Evolutionary conservation across 2,113 vertebrate species (phyloP).

Genomic region (Malurus melanocephalus): DNA sequence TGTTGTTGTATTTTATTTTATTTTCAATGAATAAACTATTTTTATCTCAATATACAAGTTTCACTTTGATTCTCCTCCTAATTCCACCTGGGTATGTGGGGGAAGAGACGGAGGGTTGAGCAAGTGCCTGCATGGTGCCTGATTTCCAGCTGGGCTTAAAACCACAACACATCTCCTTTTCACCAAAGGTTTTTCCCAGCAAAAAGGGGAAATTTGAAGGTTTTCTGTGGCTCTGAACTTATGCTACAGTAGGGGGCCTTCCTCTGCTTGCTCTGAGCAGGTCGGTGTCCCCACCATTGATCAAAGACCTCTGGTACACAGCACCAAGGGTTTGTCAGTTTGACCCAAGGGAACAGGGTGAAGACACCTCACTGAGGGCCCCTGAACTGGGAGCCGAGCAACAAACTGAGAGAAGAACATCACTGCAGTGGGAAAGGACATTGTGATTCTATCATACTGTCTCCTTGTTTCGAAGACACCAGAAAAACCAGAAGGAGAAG

Average conservation of each 20-base stretch:
- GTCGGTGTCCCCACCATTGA: background rate
- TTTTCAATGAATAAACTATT: background rate
- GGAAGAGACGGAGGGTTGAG: rapidly evolving
- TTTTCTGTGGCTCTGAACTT: background rate
- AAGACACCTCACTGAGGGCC: background rate
- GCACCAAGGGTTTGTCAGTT: background rate
- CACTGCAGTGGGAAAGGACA: background rate
- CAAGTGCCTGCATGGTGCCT: background rate
- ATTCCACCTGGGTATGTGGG: background rate
- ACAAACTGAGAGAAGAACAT: background rate
- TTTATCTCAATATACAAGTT: background rate
- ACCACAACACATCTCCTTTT: background rate
- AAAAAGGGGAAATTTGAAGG: background rate
- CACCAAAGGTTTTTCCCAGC: background rate
- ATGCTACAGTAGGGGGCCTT: background rate
- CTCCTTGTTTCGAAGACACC: background rate
- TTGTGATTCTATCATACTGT: background rate
- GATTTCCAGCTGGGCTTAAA: background rate
- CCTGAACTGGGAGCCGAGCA: background rate
- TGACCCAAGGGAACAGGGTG: background rate
- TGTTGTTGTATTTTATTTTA: background rate
- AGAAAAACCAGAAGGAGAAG: background rate
- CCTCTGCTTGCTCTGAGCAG: background rate
- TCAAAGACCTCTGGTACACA: background rate
- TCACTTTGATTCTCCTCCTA: background rate